These are phyloP conservation scores for Montifringilla adamsi DNA, from an alignment of 2,113 vertebrate species.

Conservation along the genomic window DNA sequence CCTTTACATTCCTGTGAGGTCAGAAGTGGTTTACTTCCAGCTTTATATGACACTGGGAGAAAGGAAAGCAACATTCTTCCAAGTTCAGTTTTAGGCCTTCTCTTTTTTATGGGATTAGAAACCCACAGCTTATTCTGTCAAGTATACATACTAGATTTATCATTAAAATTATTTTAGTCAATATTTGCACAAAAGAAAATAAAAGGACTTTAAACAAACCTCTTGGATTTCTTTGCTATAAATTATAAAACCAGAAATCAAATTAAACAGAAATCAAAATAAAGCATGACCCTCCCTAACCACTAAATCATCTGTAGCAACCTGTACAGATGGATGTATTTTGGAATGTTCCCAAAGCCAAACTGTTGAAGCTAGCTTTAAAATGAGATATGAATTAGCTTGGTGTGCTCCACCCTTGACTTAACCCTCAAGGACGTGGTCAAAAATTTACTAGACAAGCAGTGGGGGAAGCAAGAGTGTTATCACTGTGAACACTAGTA, in stretches of 20 bases:
- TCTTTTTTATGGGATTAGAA: background rate
- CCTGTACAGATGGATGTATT: constrained; percentile 5
- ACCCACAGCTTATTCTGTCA: background rate
- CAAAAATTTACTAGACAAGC: background rate
- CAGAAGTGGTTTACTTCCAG: background rate
- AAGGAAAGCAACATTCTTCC: background rate
- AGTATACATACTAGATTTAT: background rate
- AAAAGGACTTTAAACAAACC: background rate
- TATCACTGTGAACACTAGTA: background rate
- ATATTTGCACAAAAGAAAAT: constrained; percentile 10
- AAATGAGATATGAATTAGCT: background rate
- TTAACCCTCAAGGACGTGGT: background rate
- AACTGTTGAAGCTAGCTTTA: background rate
- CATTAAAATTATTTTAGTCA: constrained; percentile 15
- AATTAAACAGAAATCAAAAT: constrained; percentile 25
- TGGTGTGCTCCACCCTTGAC: background rate
- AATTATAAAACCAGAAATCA: constrained; percentile 43
- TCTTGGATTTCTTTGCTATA: background rate
- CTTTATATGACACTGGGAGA: background rate
- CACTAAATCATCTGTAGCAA: constrained; percentile 13
- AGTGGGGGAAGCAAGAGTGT: background rate
- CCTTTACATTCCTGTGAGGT: background rate
- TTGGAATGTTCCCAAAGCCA: background rate
- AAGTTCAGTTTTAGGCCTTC: background rate
- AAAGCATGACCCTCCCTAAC: background rate